Evolutionary conservation across 2,888 invertebrate genomes (phyloP).

Genomic region (Papilio protenor): DNA sequence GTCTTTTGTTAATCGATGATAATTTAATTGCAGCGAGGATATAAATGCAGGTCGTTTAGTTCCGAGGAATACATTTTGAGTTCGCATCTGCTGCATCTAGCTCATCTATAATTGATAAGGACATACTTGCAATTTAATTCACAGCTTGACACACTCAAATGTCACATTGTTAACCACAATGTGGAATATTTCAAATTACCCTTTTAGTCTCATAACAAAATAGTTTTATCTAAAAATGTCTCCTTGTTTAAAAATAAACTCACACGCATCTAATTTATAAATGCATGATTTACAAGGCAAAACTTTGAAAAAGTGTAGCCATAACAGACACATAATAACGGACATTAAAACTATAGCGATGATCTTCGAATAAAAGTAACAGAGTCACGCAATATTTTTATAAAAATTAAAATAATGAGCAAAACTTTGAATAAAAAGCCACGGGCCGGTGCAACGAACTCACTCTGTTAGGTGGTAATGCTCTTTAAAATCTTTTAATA

Average conservation of each 20-base stretch:
- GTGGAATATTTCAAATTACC: not conserved
- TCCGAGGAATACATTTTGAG: conserved; percentile 29
- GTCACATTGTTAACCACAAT: conserved; percentile 8
- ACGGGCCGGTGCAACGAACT: conserved; percentile 65
- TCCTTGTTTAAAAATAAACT: not conserved
- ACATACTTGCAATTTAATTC: conserved; percentile 29
- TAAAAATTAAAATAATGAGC: conserved; percentile 33
- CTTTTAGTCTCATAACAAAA: not conserved
- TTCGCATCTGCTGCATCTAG: conserved; percentile 32
- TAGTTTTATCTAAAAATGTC: not conserved
- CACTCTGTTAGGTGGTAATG: conserved; percentile 67
- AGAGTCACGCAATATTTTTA: conserved; percentile 31
- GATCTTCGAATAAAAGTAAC: conserved; percentile 23
- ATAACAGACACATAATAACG: conserved; percentile 11
- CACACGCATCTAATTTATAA: not conserved
- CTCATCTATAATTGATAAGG: conserved; percentile 42
- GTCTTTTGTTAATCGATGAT: conserved; percentile 33
- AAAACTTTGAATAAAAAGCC: conserved; percentile 38
- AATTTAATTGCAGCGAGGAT: conserved; percentile 33
- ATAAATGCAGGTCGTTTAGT: conserved; percentile 33
- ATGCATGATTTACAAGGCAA: not conserved
- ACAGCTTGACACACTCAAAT: conserved; percentile 36
- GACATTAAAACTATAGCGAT: conserved; percentile 16
- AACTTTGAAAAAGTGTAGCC: conserved; percentile 16
- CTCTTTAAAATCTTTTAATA: conserved; percentile 53